Conservation (phyloP, 2,113 vertebrate genomes). For the Herpetotheres cachinnans region DNA sequence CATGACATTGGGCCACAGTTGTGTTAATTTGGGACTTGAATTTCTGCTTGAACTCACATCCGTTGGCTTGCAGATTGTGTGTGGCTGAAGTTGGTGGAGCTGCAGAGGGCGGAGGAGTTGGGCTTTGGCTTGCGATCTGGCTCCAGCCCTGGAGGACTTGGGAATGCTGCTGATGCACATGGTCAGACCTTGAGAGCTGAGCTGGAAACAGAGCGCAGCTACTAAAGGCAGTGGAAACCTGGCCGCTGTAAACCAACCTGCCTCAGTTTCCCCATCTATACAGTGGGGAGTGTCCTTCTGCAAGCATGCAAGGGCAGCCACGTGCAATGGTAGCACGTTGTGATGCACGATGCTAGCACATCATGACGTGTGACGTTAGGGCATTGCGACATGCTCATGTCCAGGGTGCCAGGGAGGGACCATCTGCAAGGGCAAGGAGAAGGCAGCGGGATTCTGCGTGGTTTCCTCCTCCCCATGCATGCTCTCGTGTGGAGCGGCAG, state of each 20-base stretch:
- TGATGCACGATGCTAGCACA: accelerated
- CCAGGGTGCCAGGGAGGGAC: not conserved
- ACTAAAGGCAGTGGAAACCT: not conserved
- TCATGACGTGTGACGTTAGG: accelerated
- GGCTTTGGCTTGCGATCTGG: not conserved
- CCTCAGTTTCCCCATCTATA: not conserved
- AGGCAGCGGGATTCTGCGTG: not conserved
- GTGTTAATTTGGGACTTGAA: not conserved
- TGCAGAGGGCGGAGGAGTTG: not conserved
- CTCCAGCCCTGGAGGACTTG: not conserved
- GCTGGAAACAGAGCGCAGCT: not conserved
- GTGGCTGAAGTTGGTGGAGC: not conserved
- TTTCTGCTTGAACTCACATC: not conserved
- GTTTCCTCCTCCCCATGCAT: accelerated
- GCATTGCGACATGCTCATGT: accelerated
- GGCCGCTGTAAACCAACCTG: not conserved
- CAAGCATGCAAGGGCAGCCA: not conserved
- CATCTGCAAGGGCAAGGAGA: not conserved
- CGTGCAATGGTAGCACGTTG: accelerated
- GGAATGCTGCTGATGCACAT: not conserved
- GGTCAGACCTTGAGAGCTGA: not conserved
- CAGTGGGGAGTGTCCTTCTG: not conserved
- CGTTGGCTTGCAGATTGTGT: not conserved
- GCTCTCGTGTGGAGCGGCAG: not conserved
- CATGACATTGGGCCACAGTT: not conserved